Conservation (phyloP, 1,140 invertebrate genomes). For the Eufriesea mexicana region DNA sequence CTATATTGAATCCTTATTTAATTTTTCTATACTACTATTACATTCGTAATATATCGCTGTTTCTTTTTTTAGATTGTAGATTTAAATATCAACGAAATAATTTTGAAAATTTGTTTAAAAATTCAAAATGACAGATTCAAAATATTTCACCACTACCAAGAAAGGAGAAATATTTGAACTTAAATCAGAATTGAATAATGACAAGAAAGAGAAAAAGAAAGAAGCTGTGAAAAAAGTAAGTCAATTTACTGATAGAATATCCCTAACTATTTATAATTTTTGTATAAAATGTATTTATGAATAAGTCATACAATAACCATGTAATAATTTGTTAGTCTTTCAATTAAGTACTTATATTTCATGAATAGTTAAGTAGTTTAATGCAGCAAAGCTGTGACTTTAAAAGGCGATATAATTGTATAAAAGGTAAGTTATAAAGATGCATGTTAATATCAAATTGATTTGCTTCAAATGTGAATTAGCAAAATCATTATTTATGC, state of each 20-base stretch:
- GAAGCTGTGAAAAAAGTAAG: conserved; percentile 97
- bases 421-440: conserved; percentile 23
- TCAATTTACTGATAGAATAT: conserved; percentile 26
- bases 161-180: conserved; percentile 99
- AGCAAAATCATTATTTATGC: neutral
- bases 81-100: conserved; percentile 1
- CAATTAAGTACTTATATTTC: neutral
- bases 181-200: conserved; percentile 99
- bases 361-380: conserved; percentile 25
- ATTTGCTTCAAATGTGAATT: neutral
- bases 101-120: conserved; percentile 13
- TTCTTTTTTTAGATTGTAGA: conserved; percentile 40
- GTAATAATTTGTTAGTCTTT: neutral
- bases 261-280: neutral
- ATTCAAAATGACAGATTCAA: conserved; percentile 97
- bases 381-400: neutral
- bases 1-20: conserved; percentile 63
- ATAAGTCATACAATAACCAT: neutral
- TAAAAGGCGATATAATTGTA: conserved; percentile 39
- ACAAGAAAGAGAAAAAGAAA: conserved; percentile 99
- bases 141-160: conserved; percentile 99
- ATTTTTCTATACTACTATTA: conserved; percentile 33
- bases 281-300: neutral
- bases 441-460: neutral
- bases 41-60: neutral